Percentiles rank a stretch among this genome's conserved stretches.
Conservation (phyloP, 2,797 vertebrate genomes). For the Mergus octosetaceus region DNA sequence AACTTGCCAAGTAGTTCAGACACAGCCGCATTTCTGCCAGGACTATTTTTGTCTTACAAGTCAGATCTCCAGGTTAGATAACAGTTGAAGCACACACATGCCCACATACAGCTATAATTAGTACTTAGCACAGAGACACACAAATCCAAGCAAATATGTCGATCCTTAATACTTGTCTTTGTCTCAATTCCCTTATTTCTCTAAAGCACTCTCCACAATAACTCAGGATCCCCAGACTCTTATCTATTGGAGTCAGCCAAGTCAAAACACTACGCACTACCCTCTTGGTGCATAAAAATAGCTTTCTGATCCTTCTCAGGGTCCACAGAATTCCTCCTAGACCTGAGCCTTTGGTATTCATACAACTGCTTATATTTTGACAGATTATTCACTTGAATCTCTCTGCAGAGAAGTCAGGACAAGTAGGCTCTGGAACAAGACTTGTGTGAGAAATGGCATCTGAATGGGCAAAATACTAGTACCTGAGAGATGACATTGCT, state of each 20-base stretch:
- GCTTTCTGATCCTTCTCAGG: neutral
- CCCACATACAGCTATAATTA: conserved; percentile 42
- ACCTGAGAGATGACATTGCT: neutral
- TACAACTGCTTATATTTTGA: neutral
- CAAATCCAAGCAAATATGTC: neutral
- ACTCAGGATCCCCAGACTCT: neutral
- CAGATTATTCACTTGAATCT: neutral
- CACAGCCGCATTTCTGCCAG: neutral
- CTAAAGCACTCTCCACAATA: neutral
- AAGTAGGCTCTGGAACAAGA: neutral
- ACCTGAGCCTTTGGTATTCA: neutral
- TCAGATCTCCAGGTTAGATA: conserved; percentile 3
- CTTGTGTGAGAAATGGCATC: neutral
- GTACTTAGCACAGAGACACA: neutral
- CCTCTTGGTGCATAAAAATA: neutral
- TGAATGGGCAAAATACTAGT: neutral
- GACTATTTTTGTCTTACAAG: neutral
- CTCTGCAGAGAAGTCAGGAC: neutral
- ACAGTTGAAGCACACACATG: neutral
- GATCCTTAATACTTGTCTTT: neutral
- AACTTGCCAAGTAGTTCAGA: neutral
- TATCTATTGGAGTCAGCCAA: neutral
- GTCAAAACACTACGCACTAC: neutral
- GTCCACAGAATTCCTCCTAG: neutral
- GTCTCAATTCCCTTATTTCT: neutral